Evolutionary conservation across 2,797 vertebrate species (phyloP).

Genomic region (Chaenodraco wilsoni): DNA sequence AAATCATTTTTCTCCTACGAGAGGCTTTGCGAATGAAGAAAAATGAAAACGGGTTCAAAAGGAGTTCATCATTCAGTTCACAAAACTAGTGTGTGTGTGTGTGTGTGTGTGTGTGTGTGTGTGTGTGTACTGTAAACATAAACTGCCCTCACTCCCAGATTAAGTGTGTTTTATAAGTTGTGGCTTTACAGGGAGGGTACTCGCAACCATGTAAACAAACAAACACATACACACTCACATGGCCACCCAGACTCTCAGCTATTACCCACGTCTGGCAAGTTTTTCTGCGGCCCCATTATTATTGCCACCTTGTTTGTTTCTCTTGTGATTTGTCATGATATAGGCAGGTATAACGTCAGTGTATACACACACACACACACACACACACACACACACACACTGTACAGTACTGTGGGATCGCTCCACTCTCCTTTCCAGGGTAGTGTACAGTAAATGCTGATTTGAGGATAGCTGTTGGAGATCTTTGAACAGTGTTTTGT

Average conservation of each 20-base stretch:
- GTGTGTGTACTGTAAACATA: constrained; percentile 16
- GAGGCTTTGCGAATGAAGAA: constrained; percentile 21
- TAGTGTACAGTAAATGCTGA: constrained; percentile 37
- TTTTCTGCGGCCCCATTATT: constrained; percentile 52
- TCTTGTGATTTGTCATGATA: constrained; percentile 44
- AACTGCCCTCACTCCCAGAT: constrained; percentile 30
- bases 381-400: neutral
- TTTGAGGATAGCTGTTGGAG: constrained; percentile 55
- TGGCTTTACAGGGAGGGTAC: constrained; percentile 19
- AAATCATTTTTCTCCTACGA: constrained; percentile 17
- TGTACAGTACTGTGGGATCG: constrained; percentile 44
- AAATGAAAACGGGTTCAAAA: constrained; percentile 42
- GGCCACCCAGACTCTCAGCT: constrained; percentile 53
- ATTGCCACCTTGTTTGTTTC: constrained; percentile 64
- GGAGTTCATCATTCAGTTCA: constrained; percentile 24
- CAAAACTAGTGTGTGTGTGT: constrained; percentile 10
- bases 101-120: no score
- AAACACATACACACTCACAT: neutral
- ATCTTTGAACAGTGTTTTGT: constrained; percentile 57
- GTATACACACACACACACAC: constrained; percentile 13
- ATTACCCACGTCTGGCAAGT: constrained; percentile 65
- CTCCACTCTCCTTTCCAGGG: constrained; percentile 31
- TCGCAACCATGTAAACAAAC: constrained; percentile 14
- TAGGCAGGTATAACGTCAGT: constrained; percentile 45
- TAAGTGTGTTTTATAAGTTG: constrained; percentile 40